These are phyloP conservation scores for Lepus townsendii DNA, from an alignment of 2,797 vertebrate genomes.

Conservation along the genomic window DNA sequence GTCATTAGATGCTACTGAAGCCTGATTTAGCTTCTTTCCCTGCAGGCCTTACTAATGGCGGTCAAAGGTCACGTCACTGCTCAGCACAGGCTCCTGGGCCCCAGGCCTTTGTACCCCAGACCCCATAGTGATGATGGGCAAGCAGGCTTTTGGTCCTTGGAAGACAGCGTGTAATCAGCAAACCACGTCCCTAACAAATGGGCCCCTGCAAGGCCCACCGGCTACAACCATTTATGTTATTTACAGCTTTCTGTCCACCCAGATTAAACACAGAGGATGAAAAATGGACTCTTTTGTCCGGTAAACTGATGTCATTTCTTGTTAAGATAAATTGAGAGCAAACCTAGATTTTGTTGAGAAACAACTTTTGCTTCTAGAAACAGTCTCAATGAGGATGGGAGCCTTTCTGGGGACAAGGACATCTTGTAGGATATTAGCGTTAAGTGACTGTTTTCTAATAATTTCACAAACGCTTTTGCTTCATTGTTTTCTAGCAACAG, in stretches of 20 bases:
- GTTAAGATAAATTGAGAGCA: slow-evolving; percentile 61
- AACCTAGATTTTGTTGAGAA: slow-evolving; percentile 32
- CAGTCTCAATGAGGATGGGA: not conserved
- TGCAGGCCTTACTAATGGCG: slow-evolving; percentile 88
- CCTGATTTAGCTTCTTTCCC: slow-evolving; percentile 91
- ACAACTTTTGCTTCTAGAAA: slow-evolving; percentile 13
- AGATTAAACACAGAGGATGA: slow-evolving; percentile 59
- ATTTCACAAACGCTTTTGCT: slow-evolving; percentile 28
- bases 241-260: slow-evolving; percentile 62
- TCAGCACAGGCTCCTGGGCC: slow-evolving; percentile 88
- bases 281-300: slow-evolving; percentile 53
- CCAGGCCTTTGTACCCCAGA: slow-evolving; percentile 90
- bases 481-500: slow-evolving; percentile 53
- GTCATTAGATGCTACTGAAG: slow-evolving; percentile 94
- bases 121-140: slow-evolving; percentile 90
- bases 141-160: slow-evolving; percentile 84
- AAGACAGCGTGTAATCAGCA: slow-evolving; percentile 86
- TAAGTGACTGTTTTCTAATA: slow-evolving; percentile 17
- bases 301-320: slow-evolving; percentile 64
- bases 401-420: slow-evolving; percentile 22
- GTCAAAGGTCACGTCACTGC: slow-evolving; percentile 90
- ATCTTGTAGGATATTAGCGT: slow-evolving; percentile 11
- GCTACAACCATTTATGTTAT: slow-evolving; percentile 48
- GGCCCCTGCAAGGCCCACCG: slow-evolving; percentile 4
- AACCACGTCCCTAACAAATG: slow-evolving; percentile 70